Conservation (phyloP, 2,113 vertebrate genomes). For the Chascanopsetta lugubris region DNA sequence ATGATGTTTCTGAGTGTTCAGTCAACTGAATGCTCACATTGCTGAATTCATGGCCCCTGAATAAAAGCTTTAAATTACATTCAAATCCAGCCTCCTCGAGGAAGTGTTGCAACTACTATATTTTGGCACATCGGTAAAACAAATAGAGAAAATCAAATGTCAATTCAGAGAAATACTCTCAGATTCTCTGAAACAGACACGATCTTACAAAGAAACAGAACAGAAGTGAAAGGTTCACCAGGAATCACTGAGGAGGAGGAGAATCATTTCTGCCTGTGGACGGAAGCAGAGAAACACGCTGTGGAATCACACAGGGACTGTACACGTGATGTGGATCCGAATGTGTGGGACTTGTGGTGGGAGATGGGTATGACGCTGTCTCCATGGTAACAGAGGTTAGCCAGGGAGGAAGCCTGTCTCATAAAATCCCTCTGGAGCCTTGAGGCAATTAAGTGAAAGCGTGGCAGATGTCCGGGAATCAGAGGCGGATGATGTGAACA, state of each 20-base stretch:
- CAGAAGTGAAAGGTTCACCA: slow-evolving; percentile 14
- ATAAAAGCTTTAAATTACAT: no score
- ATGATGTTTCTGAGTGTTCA: no score
- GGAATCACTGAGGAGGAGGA: slow-evolving; percentile 2
- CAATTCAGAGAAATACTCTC: no score
- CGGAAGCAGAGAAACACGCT: not conserved
- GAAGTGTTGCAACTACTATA: no score
- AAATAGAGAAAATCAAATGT: no score
- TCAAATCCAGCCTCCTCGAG: no score
- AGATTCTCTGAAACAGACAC: no score
- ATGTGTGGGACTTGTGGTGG: slow-evolving; percentile 11
- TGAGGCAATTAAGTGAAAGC: slow-evolving; percentile 49
- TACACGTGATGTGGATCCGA: not conserved
- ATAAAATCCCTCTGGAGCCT: slow-evolving; percentile 17
- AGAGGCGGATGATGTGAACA: slow-evolving; percentile 13
- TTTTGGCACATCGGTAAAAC: no score
- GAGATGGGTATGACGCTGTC: slow-evolving; percentile 23
- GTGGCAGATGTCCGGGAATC: slow-evolving; percentile 33
- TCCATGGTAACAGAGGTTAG: slow-evolving; percentile 46
- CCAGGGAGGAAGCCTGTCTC: slow-evolving; percentile 28
- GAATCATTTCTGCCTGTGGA: not conserved
- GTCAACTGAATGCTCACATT: no score
- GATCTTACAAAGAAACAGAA: no score
- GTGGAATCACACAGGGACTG: not conserved
- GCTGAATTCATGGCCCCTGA: no score